phyloP scores from a whole-genome alignment of 2,888 invertebrate species.

The Stenodera caucasica region DNA sequence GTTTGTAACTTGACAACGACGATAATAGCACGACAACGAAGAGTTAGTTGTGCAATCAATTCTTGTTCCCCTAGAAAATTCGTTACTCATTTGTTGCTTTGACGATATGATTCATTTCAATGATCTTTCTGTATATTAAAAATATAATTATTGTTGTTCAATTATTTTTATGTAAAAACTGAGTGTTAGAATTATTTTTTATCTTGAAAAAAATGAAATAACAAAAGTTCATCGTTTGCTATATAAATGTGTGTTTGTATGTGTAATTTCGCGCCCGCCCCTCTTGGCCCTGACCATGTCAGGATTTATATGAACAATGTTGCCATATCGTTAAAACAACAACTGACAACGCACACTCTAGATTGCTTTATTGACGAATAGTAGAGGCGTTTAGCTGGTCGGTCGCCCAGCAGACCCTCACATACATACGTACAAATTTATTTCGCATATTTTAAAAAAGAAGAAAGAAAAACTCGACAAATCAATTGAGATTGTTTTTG shows the following conservation, averaged over 20 bases:
- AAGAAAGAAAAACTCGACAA: conserved; percentile 5
- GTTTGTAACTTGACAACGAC: not conserved
- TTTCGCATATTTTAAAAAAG: no score
- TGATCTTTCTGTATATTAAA: no score
- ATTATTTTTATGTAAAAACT: no score
- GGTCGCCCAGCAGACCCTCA: conserved; percentile 4
- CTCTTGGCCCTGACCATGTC: conserved; percentile 20
- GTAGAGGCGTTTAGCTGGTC: conserved; percentile 26
- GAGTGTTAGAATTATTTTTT: no score
- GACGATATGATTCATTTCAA: no score
- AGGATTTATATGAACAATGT: conserved; percentile 19
- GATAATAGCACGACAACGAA: not conserved
- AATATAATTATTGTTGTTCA: no score
- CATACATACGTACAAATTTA: not conserved
- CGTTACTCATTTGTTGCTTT: not conserved
- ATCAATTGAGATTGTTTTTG: conserved; percentile 26
- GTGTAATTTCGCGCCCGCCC: conserved; percentile 16
- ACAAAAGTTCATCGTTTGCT: not conserved
- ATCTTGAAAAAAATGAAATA: not conserved
- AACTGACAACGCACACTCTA: conserved; percentile 27
- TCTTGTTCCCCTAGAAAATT: no score
- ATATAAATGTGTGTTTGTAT: no score
- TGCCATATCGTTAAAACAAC: conserved; percentile 25
- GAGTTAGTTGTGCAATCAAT: not conserved
- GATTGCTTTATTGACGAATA: conserved; percentile 35